Evolutionary conservation across 2,113 vertebrate species (phyloP), one percentile per base, ranked within the genome.

Genomic region (Melanostigma gelatinosum): DNA sequence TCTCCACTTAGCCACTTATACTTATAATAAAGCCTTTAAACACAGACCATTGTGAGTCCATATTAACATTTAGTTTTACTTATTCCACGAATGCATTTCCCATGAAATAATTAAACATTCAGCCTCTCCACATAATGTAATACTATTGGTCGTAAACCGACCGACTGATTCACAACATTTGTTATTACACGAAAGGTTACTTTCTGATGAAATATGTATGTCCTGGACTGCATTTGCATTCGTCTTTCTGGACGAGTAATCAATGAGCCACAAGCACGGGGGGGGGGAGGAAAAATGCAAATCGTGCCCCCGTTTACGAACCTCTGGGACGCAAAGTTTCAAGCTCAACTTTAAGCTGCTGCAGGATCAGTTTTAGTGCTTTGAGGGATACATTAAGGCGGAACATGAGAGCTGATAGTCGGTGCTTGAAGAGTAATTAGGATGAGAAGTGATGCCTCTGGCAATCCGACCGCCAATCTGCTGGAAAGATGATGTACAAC

Each of bases 191-290:
- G 18, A 80, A 79, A 69, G 75, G 58, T 79, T 73, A 60, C 48
- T 61, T 29, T 72, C 36, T 71, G 57, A 85, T 91, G 55, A 67
- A 93, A 88, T 84, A 87, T 85, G 82, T 52, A 87, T 75, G 72
- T 44, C 46, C 76, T 48, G 68, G 61, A 74, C 67, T 44, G 44
- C 8, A 4, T 13, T 75, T 74, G 76, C 77, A 80, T 87, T 90
- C 71, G 71, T 87, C 76, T 79, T 64, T 65, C 27, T 62, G 48
- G 65, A 77, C 76, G 65, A 91, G 54, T 89, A 84, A 78, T 91
- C 88, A 88, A 83, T 90, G 87, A 83, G 79, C 63, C 54, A 10
- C 50, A 8, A 52, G 48, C 15, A 44, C 4, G 8, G 15, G 34
- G 34, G 34, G 4, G 24, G 18, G 20, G 18, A 16, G 44, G 15